Evolutionary conservation across 2,113 vertebrate species (phyloP).

Genomic region (Toxotes chatareus): DNA sequence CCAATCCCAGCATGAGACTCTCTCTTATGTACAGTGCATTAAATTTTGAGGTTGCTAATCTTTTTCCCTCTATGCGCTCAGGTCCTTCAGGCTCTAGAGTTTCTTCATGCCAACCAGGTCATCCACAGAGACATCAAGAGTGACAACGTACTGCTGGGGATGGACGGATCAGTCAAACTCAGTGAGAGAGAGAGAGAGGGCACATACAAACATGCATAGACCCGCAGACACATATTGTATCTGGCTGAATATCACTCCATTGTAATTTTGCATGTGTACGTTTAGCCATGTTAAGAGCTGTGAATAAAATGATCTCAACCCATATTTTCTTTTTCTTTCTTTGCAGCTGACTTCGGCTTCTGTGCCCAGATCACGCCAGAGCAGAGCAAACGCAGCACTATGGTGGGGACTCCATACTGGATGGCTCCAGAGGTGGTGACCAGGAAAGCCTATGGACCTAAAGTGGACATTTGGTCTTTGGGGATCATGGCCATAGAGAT

Average conservation of each 20-base stretch:
- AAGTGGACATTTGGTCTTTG: conserved; percentile 98
- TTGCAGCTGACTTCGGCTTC: conserved; percentile 96
- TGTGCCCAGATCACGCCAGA: conserved; percentile 99
- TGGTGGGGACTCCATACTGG: conserved; percentile 98
- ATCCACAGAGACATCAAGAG: conserved; percentile 99
- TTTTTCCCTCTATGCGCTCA: conserved; percentile 56
- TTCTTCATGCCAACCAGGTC: conserved; percentile 97
- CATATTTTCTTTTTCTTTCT: conserved; percentile 17
- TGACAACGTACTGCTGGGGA: conserved; percentile 96
- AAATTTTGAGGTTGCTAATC: background rate
- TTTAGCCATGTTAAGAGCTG: background rate
- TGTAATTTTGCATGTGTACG: background rate
- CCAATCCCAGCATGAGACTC: too few species aligned
- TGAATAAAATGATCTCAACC: background rate
- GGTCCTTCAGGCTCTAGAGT: conserved; percentile 97
- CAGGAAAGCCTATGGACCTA: conserved; percentile 97
- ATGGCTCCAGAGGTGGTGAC: conserved; percentile 99
- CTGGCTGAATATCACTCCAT: background rate
- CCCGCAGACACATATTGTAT: background rate
- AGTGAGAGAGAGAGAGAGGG: conserved; percentile 83
- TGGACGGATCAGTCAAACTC: conserved; percentile 98
- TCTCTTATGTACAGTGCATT: background rate
- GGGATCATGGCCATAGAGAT: conserved; percentile 99
- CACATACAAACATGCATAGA: background rate
- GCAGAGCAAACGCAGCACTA: conserved; percentile 98